Evolutionary conservation across 2,888 invertebrate species (phyloP).

Genomic region (Allophyes oxyacanthae): DNA sequence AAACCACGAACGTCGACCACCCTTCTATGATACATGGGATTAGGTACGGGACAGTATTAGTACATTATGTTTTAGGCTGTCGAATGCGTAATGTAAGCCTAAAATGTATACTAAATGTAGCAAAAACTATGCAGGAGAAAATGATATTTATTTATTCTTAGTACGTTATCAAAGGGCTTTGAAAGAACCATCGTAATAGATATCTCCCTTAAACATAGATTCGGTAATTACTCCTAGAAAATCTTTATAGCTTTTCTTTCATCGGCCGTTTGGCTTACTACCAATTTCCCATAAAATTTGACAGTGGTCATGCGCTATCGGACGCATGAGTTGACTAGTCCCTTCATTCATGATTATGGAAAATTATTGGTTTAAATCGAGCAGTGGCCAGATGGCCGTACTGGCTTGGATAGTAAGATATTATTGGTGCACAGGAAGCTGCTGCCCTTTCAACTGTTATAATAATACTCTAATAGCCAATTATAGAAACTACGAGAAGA

Average conservation of each 20-base stretch:
- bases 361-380: constrained; percentile 10
- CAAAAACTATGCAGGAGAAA: too few species aligned
- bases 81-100: too few species aligned
- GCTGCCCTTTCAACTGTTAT: constrained; percentile 5
- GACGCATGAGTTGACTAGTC: constrained; percentile 3
- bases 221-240: too few species aligned
- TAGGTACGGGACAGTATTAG: not conserved
- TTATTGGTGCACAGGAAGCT: constrained; percentile 21
- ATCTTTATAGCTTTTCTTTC: too few species aligned
- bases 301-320: not conserved
- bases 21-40: constrained; percentile 10
- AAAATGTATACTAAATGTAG: too few species aligned
- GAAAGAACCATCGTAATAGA: not conserved
- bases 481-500: constrained; percentile 9
- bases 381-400: not conserved
- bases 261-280: not conserved
- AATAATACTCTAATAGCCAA: constrained; percentile 36
- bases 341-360: constrained; percentile 7
- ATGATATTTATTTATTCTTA: too few species aligned
- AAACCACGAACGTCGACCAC: constrained; percentile 35
- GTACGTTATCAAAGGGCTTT: not conserved
- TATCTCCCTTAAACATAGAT: too few species aligned
- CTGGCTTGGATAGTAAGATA: constrained; percentile 7
- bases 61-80: not conserved
- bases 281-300: not conserved